Evolutionary conservation across 2,797 vertebrate genomes (phyloP).

Genomic region (Champsocephalus gunnari): DNA sequence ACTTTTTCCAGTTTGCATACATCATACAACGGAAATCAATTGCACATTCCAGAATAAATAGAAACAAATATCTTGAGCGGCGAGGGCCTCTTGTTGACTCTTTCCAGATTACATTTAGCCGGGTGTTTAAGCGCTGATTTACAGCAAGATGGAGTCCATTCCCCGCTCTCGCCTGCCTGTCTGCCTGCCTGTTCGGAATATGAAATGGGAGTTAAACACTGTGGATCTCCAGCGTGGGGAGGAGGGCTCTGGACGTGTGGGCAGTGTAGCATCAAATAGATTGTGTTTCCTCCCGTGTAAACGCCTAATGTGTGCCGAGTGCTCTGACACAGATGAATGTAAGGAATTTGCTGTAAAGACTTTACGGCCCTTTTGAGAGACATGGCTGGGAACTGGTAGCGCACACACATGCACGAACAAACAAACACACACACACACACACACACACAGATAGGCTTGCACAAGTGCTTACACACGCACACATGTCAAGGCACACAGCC

Average conservation of each 20-base stretch:
- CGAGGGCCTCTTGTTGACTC: conserved; percentile 76
- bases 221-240: conserved; percentile 79
- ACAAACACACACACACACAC: conserved; percentile 28
- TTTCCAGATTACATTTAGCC: conserved; percentile 79
- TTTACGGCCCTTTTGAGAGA: conserved; percentile 86
- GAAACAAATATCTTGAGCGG: conserved; percentile 78
- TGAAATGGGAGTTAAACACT: conserved; percentile 87
- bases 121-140: conserved; percentile 83
- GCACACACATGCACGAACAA: conserved; percentile 21
- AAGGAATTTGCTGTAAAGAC: conserved; percentile 87
- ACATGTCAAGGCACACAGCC: conserved; percentile 68
- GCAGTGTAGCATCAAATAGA: conserved; percentile 89
- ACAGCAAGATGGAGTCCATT: conserved; percentile 80
- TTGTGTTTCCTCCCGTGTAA: conserved; percentile 88
- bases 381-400: conserved; percentile 72
- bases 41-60: conserved; percentile 78
- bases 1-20: conserved; percentile 78
- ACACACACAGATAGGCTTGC: conserved; percentile 21
- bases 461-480: conserved; percentile 76
- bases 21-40: conserved; percentile 81
- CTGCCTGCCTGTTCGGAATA: conserved; percentile 82
- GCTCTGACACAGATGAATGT: conserved; percentile 88
- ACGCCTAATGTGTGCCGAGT: conserved; percentile 83
- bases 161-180: conserved; percentile 66
- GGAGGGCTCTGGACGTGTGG: conserved; percentile 83